phyloP scores from a whole-genome alignment of 1,140 invertebrate genomes.

The Pachyrhynchus sulphureomaculatus region DNA sequence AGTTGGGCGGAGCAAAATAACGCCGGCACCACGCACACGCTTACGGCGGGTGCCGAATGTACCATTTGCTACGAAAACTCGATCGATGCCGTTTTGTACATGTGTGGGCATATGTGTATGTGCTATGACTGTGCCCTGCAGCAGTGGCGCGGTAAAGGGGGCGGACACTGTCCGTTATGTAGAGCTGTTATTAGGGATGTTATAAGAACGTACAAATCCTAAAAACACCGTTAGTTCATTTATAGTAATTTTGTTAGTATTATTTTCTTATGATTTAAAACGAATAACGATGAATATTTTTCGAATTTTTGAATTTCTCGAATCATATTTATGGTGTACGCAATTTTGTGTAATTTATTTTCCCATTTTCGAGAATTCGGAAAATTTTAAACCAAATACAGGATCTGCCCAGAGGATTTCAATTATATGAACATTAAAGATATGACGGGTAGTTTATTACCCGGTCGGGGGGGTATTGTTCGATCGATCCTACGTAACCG shows the following conservation, averaged over 20 bases:
- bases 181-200: slow-evolving; percentile 90
- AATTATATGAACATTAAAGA: not conserved
- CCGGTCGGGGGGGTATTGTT: no score
- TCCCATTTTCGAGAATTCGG: not conserved
- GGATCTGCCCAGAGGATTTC: no score
- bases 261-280: not conserved
- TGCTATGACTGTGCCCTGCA: slow-evolving; percentile 94
- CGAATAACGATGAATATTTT: not conserved
- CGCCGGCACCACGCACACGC: slow-evolving; percentile 51
- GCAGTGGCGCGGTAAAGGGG: slow-evolving; percentile 86
- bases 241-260: slow-evolving; percentile 5
- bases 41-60: slow-evolving; percentile 69
- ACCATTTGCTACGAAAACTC: slow-evolving; percentile 92
- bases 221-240: slow-evolving; percentile 42
- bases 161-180: slow-evolving; percentile 92
- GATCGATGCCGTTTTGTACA: slow-evolving; percentile 92
- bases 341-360: no score
- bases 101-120: slow-evolving; percentile 99
- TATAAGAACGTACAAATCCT: slow-evolving; percentile 91
- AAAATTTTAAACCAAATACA: not conserved
- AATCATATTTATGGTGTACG: no score
- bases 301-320: not conserved
- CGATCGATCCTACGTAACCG: no score
- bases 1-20: slow-evolving; percentile 52
- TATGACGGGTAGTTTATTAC: no score